Percentiles rank a stretch among this genome's conserved stretches.
phyloP scores from a whole-genome alignment of 2,797 vertebrate species.

The Protosalanx chinensis region DNA sequence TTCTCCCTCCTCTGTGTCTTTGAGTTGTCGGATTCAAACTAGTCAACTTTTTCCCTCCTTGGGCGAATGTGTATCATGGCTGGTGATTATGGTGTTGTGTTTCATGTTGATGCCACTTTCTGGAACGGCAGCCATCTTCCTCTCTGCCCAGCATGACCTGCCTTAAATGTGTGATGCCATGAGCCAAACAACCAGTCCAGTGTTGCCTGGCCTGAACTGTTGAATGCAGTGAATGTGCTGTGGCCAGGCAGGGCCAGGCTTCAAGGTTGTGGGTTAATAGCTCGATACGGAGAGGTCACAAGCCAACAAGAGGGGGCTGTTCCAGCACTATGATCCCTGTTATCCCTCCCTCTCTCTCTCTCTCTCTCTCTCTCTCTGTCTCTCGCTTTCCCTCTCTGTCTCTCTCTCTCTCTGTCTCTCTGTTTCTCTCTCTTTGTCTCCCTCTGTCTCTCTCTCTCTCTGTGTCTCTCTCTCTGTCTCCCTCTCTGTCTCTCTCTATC shows the following conservation, averaged over 20 bases:
- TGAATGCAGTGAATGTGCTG: too few relatives aligned
- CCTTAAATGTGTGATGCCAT: too few relatives aligned
- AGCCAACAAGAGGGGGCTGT: not conserved
- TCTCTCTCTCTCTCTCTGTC: not conserved
- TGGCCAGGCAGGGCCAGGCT: constrained; percentile 11
- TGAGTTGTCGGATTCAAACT: not conserved
- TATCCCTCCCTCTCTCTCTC: not conserved
- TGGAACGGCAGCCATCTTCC: constrained; percentile 30
- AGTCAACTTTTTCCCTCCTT: constrained; percentile 4
- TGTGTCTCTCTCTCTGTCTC: too few relatives aligned
- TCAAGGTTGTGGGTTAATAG: constrained; percentile 48
- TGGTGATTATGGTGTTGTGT: constrained; percentile 57
- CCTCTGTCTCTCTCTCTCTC: not conserved
- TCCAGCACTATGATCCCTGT: not conserved
- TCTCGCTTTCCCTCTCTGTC: constrained; percentile 23
- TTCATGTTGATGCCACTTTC: constrained; percentile 57
- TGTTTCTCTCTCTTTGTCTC: constrained; percentile 20
- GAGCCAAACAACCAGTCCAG: too few relatives aligned
- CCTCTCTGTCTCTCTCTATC: not conserved
- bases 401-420: not conserved
- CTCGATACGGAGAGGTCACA: constrained; percentile 39
- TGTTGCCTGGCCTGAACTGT: too few relatives aligned
- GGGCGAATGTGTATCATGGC: constrained; percentile 29
- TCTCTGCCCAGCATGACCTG: too few relatives aligned
- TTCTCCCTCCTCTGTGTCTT: constrained; percentile 13